Base-by-base conservation (phyloP, 2,888 invertebrate genomes). In the Pristionchus maxplancki region DNA sequence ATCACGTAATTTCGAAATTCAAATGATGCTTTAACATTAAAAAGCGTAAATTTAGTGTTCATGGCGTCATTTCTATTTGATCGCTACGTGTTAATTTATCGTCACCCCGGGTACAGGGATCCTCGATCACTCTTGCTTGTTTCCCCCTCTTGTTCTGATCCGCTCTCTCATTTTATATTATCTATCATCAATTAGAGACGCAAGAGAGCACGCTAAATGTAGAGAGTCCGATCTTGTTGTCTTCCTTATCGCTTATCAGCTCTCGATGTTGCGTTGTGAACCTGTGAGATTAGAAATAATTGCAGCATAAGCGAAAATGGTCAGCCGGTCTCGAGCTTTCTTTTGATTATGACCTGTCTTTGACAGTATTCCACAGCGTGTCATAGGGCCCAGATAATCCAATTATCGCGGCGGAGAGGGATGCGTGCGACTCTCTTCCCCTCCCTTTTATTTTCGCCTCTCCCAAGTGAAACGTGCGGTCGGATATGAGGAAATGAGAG, bases 221-320 rank as follows among this genome's bases (percentile, higher is more conserved):
- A 34, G 64, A 67, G 34, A 67, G 31, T 28, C 64, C 31, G 31
- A 13, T 44, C 11, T n/a, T 58, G 64, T n/a, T 74, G 37, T 74
- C 40, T 74, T 24, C 28, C 78, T 78, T 78, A 78, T 78, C 78
- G 2, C 44, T 44, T 78, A 78, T 74, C 74, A 71, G 31, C 71
- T 20, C 9, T n/a, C 6, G 31, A 40, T 78, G 78, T 78, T 78
- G 78, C 78, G 44, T 28, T 28, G 44, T 44, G 78, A 40, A 78
- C 78, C 78, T 2, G 40, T 24, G 20, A 67, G 37, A 71, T 71
- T 71, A 78, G 78, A 78, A 78, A 78, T 40, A 78, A 78, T 78
- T 48, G 78, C 44, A 24, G 78, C 15, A 48, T 78, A 78, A 78
- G 78, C 44, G 78, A 78, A 78, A 78, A 78, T 15, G 71, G 78